Conservation (phyloP, 2,888 invertebrate genomes). For the Prenolepis imparis region DNA sequence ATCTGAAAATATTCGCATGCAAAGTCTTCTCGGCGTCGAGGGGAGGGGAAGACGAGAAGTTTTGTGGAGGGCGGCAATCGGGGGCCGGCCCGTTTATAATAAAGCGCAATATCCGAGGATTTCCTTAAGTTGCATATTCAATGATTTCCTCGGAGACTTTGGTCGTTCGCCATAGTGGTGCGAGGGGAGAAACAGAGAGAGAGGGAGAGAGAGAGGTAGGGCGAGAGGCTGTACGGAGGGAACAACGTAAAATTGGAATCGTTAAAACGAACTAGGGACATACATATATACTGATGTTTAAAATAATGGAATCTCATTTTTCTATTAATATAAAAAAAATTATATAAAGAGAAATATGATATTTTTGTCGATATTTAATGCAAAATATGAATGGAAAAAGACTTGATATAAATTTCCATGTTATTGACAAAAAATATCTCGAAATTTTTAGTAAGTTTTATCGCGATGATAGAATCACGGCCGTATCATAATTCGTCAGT, state of each 20-base stretch:
- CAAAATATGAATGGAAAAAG: not conserved
- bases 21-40: conserved; percentile 76
- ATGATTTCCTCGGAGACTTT: conserved; percentile 92
- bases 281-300: conserved; percentile 9
- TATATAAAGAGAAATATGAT: not conserved
- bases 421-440: too few species aligned
- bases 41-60: conserved; percentile 55
- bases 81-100: conserved; percentile 83
- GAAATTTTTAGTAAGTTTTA: not conserved
- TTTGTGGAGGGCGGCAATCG: conserved; percentile 56
- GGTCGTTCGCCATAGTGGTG: conserved; percentile 67
- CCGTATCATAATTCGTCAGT: conserved; percentile 46
- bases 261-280: conserved; percentile 75
- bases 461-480: conserved; percentile 16
- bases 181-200: conserved; percentile 46
- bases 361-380: not conserved
- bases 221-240: conserved; percentile 52
- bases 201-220: conserved; percentile 50
- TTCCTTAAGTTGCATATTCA: conserved; percentile 90
- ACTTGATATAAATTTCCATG: too few species aligned
- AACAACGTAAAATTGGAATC: conserved; percentile 79
- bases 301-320: conserved; percentile 9
- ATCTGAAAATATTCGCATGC: conserved; percentile 84
- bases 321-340: not conserved
- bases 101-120: conserved; percentile 86